phyloP scores from a whole-genome alignment of 1,140 invertebrate genomes.

The Mya arenaria region DNA sequence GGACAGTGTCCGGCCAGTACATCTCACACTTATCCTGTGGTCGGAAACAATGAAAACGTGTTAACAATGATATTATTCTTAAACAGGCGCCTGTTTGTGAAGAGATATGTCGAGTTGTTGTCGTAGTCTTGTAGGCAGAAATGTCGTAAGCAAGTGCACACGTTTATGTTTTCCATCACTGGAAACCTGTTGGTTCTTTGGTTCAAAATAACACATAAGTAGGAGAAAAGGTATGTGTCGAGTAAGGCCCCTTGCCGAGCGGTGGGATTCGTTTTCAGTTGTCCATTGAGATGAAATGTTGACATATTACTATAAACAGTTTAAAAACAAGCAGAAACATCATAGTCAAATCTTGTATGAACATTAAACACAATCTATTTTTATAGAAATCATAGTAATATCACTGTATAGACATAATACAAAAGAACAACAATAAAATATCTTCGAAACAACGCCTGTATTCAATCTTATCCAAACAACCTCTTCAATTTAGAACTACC shows the following conservation, averaged over 20 bases:
- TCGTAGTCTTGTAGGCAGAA: neutral
- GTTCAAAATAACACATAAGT: neutral
- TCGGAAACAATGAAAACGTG: neutral
- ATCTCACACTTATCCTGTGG: conserved; percentile 65
- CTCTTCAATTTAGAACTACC: neutral
- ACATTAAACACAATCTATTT: too few relatives aligned
- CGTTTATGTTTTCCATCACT: neutral
- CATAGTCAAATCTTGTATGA: too few relatives aligned
- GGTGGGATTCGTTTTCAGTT: too few relatives aligned
- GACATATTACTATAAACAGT: too few relatives aligned
- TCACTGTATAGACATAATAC: too few relatives aligned
- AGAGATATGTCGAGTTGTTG: neutral
- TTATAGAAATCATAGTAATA: too few relatives aligned
- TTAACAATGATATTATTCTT: neutral
- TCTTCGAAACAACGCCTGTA: neutral
- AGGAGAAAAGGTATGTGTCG: too few relatives aligned
- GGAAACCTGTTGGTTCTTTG: neutral
- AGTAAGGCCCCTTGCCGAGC: too few relatives aligned
- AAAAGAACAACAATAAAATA: too few relatives aligned
- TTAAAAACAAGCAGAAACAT: too few relatives aligned
- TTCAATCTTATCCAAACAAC: neutral
- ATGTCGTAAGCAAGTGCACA: neutral
- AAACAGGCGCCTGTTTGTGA: neutral
- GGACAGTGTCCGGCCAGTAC: conserved; percentile 66
- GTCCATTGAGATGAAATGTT: too few relatives aligned